Evolutionary conservation across 2,113 vertebrate genomes (phyloP), one percentile per base, ranked within the genome.

Genomic region (Catagonus wagneri): DNA sequence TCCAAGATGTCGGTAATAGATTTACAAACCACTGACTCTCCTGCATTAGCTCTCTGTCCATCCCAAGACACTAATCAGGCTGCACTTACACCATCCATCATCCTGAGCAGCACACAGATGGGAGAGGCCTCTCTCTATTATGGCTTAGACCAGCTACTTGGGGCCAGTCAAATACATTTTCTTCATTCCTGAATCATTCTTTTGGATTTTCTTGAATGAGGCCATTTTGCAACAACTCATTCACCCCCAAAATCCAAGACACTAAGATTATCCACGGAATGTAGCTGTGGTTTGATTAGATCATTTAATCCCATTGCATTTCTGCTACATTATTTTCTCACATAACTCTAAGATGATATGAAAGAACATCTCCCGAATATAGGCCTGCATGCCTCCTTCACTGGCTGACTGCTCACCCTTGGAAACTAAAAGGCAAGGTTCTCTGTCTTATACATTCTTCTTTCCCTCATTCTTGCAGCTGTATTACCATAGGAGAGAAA

Each of bases 1-100:
- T 85, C 93, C 74, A 93, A 95, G 93, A 95, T 93, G 83, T 93
- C 20, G 0, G 89, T 81, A 90, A 97, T 90, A 94, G 91, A 92
- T 98, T 97, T 97, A 91, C 71, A 96, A 95, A 92, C 96, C 6
- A 39, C 96, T 93, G 79, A 93, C 79, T 93, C 63, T 83, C 74
- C 44, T 80, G 78, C 80, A 94, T 96, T 96, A 94, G 95, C 83
- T 94, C 83, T 71, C 29, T 63, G 86, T 72, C 61, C 83, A 76
- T 96, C 96, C 96, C 83, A 56, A 94, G 96, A 89, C 75, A 90
- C 78, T 93, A 83, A 86, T 95, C 90, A 97, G 84, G 20, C 65
- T 92, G 83, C 93, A 95, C 79, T 96, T 96, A 87, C 0, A 10
- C 36, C 78, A 95, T 97, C 86, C 79, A 74, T 97, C 95, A 97